Base-by-base conservation (phyloP, 2,113 vertebrate genomes). In the Onychostoma macrolepis region DNA sequence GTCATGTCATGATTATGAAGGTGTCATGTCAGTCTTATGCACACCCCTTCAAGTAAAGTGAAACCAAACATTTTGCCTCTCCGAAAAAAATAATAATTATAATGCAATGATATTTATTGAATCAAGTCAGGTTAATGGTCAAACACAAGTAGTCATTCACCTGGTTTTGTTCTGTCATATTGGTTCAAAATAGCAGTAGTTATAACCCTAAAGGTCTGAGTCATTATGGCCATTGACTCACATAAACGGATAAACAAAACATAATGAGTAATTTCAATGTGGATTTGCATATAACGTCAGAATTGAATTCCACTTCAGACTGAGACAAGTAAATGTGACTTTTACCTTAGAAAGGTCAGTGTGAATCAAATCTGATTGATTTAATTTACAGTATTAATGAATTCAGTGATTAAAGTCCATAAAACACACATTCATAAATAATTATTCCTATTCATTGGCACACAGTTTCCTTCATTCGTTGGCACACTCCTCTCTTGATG, bases 221-320 rank as follows among this genome's bases (percentile, higher is more conserved):
- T 38, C 28, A 58, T 61, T 80, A 38, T 61, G 12, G 21, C 21
- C 21, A 80, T 38, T 80, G 21, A 56, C 30, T 80, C 30, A 38
- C 50, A 58, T 80, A n/a, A 80, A 58, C 24, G 11, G 21, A 58
- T 79, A 4, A 79, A 80, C 19, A 56, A 38, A 36, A 8, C 30
- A 58, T 19, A 36, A 19, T 38, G 50, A 12, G 19, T n/a, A 58
- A 80, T 36, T 58, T n/a, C 6, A 58, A 58, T 38, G 53, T 80
- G 77, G 0, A 58, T 80, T 61, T 38, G 33, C 11, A 21, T 28
- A 78, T 53, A 53, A 78, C 2, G 2, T 24, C 36, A 38, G 21
- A 80, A 38, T 80, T 80, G 50, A 30, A 38, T 38, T 53, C 45
- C 76, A 78, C 76, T 78, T 78, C 19, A 78, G 48, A 78, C 13